Conservation (phyloP, 2,888 invertebrate species). For the Galerucella calmariensis region DNA sequence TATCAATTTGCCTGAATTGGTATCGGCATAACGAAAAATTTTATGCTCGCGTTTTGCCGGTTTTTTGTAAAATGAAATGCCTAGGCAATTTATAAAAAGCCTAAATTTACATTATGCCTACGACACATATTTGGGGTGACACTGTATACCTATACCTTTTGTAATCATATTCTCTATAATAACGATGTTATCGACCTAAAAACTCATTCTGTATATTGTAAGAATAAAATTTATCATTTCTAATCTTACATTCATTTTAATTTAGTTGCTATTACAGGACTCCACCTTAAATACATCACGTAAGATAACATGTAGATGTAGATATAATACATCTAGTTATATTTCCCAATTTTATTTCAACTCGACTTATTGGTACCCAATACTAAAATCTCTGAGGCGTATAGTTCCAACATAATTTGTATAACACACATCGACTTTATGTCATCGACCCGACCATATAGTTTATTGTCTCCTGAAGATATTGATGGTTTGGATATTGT, state of each 20-base stretch:
- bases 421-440: neutral
- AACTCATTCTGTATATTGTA: neutral
- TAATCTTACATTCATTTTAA: neutral
- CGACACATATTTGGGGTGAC: no score
- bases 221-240: neutral
- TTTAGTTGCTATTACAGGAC: neutral
- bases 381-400: neutral
- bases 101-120: no score
- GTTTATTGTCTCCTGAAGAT: neutral
- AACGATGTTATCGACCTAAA: no score
- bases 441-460: constrained; percentile 1
- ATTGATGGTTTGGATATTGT: neutral
- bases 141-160: no score
- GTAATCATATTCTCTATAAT: no score
- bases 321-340: no score
- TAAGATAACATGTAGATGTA: neutral
- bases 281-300: neutral
- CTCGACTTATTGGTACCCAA: neutral
- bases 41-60: no score
- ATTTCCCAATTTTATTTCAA: neutral
- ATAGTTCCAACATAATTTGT: neutral
- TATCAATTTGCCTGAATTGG: no score
- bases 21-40: no score
- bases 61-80: no score
- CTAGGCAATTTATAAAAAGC: no score